A percentile compares a stretch with the other conserved stretches of the same genome.
Conservation (phyloP, 2,888 invertebrate genomes). For the Plagiodera versicolora region DNA sequence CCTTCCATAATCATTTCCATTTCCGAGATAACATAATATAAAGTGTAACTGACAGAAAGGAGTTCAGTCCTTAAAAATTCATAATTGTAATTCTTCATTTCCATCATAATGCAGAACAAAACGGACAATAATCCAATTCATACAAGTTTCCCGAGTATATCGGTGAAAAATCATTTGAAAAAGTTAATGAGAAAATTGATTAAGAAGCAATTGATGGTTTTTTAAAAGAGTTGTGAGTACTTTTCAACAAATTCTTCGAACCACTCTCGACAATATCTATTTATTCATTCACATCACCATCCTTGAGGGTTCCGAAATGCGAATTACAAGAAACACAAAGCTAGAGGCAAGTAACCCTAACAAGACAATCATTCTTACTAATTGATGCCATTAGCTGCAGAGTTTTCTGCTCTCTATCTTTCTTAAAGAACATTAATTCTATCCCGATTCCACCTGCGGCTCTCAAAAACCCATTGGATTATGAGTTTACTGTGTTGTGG, state of each 20-base stretch:
- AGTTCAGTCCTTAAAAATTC: not conserved
- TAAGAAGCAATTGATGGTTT: no score
- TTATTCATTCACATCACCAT: not conserved
- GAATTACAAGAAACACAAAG: not conserved
- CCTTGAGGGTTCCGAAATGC: not conserved
- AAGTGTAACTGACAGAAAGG: not conserved
- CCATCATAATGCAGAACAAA: not conserved
- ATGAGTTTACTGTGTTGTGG: not conserved
- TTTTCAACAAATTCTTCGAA: no score
- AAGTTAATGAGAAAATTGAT: no score
- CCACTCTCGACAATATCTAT: no score
- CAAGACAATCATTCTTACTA: not conserved
- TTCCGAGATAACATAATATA: not conserved
- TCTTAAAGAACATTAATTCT: constrained; percentile 1
- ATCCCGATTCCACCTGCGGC: constrained; percentile 5
- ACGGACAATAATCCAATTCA: no score
- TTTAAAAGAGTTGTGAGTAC: no score
- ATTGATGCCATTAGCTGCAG: not conserved
- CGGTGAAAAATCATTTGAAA: no score
- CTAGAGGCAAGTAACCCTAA: not conserved
- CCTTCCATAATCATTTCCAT: not conserved
- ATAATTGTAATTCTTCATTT: not conserved
- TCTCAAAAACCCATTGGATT: not conserved
- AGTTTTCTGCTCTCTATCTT: not conserved
- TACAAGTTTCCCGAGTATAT: no score